These are phyloP conservation scores for Cantharis nigra DNA, from an alignment of 2,888 invertebrate genomes.

Conservation along the genomic window DNA sequence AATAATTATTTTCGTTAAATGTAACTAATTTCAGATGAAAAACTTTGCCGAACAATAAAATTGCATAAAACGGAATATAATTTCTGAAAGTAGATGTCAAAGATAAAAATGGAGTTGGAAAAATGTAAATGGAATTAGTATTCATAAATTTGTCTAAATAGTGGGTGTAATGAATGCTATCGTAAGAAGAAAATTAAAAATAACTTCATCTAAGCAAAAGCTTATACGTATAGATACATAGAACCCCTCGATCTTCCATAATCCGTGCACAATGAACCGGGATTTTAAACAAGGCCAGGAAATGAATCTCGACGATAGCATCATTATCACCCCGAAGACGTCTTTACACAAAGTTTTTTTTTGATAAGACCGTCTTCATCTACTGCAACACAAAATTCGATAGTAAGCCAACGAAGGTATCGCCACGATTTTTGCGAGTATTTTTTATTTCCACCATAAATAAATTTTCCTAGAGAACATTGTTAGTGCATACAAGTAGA, in stretches of 20 bases:
- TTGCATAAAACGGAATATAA: not conserved
- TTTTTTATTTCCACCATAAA: slow-evolving; percentile 5
- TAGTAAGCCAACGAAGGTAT: slow-evolving; percentile 1
- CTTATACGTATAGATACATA: slow-evolving; percentile 14
- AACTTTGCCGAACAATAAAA: not conserved
- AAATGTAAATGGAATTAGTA: not conserved
- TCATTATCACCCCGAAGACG: slow-evolving; percentile 48
- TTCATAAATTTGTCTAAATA: not conserved
- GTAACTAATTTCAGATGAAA: not conserved
- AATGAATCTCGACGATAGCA: slow-evolving; percentile 52
- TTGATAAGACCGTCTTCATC: not conserved
- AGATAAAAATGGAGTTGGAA: not conserved
- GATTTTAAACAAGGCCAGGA: slow-evolving; percentile 52
- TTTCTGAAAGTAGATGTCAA: not conserved
- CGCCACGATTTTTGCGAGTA: not conserved
- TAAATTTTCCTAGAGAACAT: slow-evolving; percentile 37
- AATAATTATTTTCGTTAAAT: not conserved
- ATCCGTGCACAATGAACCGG: slow-evolving; percentile 47
- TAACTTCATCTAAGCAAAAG: not conserved
- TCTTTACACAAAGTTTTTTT: slow-evolving; percentile 13
- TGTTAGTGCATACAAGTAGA: slow-evolving; percentile 35
- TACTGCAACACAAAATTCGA: slow-evolving; percentile 6
- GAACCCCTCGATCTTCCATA: slow-evolving; percentile 33
- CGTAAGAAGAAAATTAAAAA: not conserved
- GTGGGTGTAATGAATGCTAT: not conserved